Base-by-base conservation (phyloP, 2,888 invertebrate genomes). In the Leucoptera coffeella region DNA sequence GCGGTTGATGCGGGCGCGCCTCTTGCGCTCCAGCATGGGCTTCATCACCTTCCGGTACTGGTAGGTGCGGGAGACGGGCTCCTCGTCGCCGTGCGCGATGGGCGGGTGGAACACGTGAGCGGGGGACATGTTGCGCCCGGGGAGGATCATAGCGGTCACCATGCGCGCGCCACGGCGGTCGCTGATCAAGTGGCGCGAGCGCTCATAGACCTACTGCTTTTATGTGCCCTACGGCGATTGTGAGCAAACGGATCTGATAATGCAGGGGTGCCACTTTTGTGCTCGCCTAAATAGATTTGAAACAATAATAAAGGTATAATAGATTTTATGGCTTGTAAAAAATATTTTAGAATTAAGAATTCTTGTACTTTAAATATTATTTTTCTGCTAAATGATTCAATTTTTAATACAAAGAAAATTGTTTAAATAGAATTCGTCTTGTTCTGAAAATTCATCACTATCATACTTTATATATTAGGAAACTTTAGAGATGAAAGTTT, bases 31-130 rank as follows among this genome's bases (percentile, higher is more conserved):
- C 40, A 91, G 64, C 82, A 90, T 82, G 25, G 90, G 91, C 56
- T 91, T 90, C 88, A 89, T 90, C 38, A 91, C 89, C 77, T 89
- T 91, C 54, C 91, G 77, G 69, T 91, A 91, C 50, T 91, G 90
- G 56, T 90, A 90, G 36, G 91, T 91, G 50, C 90, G 77, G 35
- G 90, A 90, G 55, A 88, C 85, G 29, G 83, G 83, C 38, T 69
- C 71, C 33, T 69, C 71, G 38, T 71, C 69, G 11, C 59, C 55
- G 26, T 55, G 56, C 32, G 44, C 40, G 38, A 56, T 61, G 46
- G 31, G 50, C 40, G 53, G 71, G 43, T 50, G 73, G 59, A 55
- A 74, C 33, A 61, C 62, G 51, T 61, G 65, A 46, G 58, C 40
- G 40, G 67, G 67, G 47, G 67, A 65, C 65, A 65, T 60, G 45